Conservation (phyloP, 2,888 invertebrate genomes). For the Coleophora deauratella region DNA sequence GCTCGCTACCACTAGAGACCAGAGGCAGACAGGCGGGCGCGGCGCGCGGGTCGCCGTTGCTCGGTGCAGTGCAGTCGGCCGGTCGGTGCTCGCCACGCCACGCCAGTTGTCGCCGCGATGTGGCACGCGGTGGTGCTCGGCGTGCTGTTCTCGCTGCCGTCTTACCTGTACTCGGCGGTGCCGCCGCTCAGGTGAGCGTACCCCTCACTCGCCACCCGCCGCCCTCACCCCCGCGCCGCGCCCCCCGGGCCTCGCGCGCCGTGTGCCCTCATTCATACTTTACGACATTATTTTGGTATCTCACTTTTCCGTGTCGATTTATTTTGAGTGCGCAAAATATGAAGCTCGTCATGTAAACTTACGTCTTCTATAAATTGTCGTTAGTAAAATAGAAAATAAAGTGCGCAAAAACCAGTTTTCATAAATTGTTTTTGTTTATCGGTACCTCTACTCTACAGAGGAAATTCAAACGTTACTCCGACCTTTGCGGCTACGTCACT, state of each 20-base stretch:
- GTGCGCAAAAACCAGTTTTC: too few relatives aligned
- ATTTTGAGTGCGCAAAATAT: too few relatives aligned
- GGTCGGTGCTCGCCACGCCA: slow-evolving; percentile 7
- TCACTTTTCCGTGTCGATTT: too few relatives aligned
- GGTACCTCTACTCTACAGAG: too few relatives aligned
- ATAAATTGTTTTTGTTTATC: too few relatives aligned
- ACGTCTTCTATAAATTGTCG: too few relatives aligned
- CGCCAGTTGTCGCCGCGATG: slow-evolving; percentile 31
- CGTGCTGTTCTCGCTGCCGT: slow-evolving; percentile 59
- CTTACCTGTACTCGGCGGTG: slow-evolving; percentile 58
- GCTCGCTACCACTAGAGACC: not conserved
- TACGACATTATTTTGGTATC: too few relatives aligned
- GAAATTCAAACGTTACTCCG: too few relatives aligned
- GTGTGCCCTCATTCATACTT: not conserved
- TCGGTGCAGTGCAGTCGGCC: slow-evolving; percentile 6
- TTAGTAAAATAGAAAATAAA: too few relatives aligned
- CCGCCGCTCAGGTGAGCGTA: slow-evolving; percentile 62
- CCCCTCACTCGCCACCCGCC: slow-evolving; percentile 6
- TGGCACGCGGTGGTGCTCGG: slow-evolving; percentile 64
- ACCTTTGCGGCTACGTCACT: too few relatives aligned
- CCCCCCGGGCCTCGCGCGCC: slow-evolving; percentile 1
- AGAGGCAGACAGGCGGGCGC: slow-evolving; percentile 1
- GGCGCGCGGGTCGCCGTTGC: slow-evolving; percentile 3
- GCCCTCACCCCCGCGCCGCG: slow-evolving; percentile 3
- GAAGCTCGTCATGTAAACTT: too few relatives aligned